Evolutionary conservation across 2,888 invertebrate species (phyloP), one percentile per base, ranked within the genome.

Genomic region (Drosophila emarginata): DNA sequence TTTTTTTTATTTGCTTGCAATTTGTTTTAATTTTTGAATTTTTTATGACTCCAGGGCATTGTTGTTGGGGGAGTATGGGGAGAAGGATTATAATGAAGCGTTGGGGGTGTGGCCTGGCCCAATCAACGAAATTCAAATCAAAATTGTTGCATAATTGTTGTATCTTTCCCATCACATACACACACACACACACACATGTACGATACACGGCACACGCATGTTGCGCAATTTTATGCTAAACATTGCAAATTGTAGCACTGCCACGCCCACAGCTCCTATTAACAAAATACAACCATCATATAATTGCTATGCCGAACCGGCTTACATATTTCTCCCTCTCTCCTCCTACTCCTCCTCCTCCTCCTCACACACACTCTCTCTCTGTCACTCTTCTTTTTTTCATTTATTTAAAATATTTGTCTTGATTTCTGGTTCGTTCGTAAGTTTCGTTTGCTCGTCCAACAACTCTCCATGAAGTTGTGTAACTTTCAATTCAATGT

Each of bases 401-500:
- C 50, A 32, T 36, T 18, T 23, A 52, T 71, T 67, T 75, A 67
- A 80, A 76, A 79, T 76, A 77, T 80, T 81, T 81, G 80, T 72
- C 78, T 81, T 83, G 83, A 66, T 82, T 83, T 79, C 78, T 77
- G 74, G 61, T 62, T 28, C 39, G 53, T 45, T 60, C 9, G 28
- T 28, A 32, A 9, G 9, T 32, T 32, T 32, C 11, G 45, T 67
- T 68, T 64, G 62, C 50, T 72, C 64, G 63, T 45, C 45, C 45
- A 69, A 64, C 69, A 60, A 54, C 64, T 53, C 39, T 39, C 39
- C 50, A 64, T 59, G 59, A 4, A 21, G 74, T 81, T 86, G 86
- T 84, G 80, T 84, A 86, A 85, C 86, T 80, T 72, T 76, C 80
- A 86, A 87, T 86, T 85, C 86, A 85, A 86, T 85, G 85, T 85